Base-by-base conservation (phyloP, 2,797 vertebrate genomes). In the Labroides dimidiatus region DNA sequence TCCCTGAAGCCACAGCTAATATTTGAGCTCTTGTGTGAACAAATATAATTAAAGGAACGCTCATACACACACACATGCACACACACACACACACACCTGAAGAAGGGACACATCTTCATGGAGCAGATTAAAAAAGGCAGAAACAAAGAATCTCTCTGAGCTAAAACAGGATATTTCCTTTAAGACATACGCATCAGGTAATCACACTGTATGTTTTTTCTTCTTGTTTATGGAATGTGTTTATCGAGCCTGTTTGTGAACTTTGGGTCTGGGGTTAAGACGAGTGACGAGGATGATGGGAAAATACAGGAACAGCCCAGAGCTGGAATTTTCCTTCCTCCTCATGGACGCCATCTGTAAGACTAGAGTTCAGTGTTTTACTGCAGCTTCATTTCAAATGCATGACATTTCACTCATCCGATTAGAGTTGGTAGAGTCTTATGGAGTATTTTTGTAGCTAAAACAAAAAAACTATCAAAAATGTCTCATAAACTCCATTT, bases 11-110 rank as follows among this genome's bases (percentile, higher is more conserved):
- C 79, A 77, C 14, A 65, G 82, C 84, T 85, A 88, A 92, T 87
- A 84, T 88, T 75, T 91, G 76, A 89, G 78, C 85, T 86, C 64
- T n/a, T 69, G 73, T 86, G 82, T 84, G 67, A 81, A 68, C 79
- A 86, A 85, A 90, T 68, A 87, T 69, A 82, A 76, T 78, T 80
- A 88, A 72, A 80, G 72, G 48, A 66, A 79, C 51, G 62, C 77
- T 81, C 72, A 72, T 6, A 57, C 64, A 41, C 16, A 33, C 53
- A n/a, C n/a, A n/a, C n/a, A n/a, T n/a, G n/a, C n/a, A n/a, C n/a
- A n/a, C n/a, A n/a, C n/a, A n/a, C n/a, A n/a, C n/a, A n/a, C n/a
- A n/a, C n/a, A n/a, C 61, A 70, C 75, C 54, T 70, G 57, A 52
- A 58, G 55, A 33, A 63, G 16, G 71, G 69, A 64, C 71, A 68